Evolutionary conservation across 2,113 vertebrate species (phyloP), one percentile per base, ranked within the genome.

Genomic region (Lasiurus borealis): DNA sequence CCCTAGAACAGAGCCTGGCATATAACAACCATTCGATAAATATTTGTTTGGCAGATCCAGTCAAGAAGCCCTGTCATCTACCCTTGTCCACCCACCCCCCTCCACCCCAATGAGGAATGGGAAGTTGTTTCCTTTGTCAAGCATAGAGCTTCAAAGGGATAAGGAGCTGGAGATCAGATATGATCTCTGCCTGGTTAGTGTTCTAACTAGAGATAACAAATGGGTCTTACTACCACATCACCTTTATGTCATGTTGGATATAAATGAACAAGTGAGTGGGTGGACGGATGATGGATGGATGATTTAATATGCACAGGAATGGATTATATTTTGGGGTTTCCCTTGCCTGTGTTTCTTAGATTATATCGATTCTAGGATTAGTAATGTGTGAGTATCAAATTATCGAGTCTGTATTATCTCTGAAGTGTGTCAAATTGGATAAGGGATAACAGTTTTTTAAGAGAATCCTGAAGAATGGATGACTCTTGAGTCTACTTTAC

Each of bases 401-500:
- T 87, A 62, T 27, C 4, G 12, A 95, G 34, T 66, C 54, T 57
- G 85, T 75, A 64, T 75, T 68, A 69, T 44, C 52, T 76, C 40
- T 84, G 72, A 10, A 80, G 16, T 83, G 50, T 64, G 69, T 31
- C 48, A 94, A 59, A 77, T 14, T 68, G 31, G 13, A 13, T 76
- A 72, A 94, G 82, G n/a, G 76, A 57, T 25, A 78, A 34, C 5
- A 36, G n/a, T 52, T 25, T 96, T 48, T 68, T 23, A 72, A 69
- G 66, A 75, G 31, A 88, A 29, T 64, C 75, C 46, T 91, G 27
- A 73, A 83, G 40, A 34, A 27, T 4, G 68, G 25, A 48, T 82
- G 69, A 73, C 13, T 95, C 64, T 34, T 84, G 46, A 93, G 29
- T 84, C n/a, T n/a, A n/a, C n/a, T n/a, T n/a, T n/a, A n/a, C n/a